phyloP scores from a whole-genome alignment of 2,113 vertebrate genomes.

The Edolisoma coerulescens region DNA sequence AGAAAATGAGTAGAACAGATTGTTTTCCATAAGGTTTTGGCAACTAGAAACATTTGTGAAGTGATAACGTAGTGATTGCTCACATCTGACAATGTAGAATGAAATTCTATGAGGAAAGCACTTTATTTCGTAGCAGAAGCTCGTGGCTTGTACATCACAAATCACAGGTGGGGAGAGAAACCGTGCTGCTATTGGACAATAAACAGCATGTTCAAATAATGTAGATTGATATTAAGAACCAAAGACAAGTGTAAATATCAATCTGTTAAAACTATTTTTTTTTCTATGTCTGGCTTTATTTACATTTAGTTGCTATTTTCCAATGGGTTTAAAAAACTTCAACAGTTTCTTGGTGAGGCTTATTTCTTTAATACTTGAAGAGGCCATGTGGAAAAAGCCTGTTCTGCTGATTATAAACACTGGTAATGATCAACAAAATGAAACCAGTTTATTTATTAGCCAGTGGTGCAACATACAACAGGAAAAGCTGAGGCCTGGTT shows the following conservation, averaged over 20 bases:
- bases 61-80: neutral
- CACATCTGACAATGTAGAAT: neutral
- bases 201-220: neutral
- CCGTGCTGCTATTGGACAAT: neutral
- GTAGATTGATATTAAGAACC: neutral
- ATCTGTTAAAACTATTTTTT: neutral
- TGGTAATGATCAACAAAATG: neutral
- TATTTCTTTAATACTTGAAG: neutral
- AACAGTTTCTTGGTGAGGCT: neutral
- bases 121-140: conserved; percentile 31
- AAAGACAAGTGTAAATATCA: neutral
- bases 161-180: neutral
- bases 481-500: neutral
- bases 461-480: neutral
- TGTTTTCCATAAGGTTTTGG: neutral
- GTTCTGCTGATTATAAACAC: neutral
- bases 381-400: rapidly evolving
- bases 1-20: neutral
- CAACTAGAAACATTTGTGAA: neutral
- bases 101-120: neutral
- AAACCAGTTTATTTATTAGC: neutral
- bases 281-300: neutral
- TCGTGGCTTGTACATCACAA: neutral
- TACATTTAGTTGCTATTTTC: neutral
- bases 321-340: neutral